These are phyloP conservation scores for Pygoscelis adeliae DNA, from an alignment of 2,113 vertebrate species.

Conservation along the genomic window DNA sequence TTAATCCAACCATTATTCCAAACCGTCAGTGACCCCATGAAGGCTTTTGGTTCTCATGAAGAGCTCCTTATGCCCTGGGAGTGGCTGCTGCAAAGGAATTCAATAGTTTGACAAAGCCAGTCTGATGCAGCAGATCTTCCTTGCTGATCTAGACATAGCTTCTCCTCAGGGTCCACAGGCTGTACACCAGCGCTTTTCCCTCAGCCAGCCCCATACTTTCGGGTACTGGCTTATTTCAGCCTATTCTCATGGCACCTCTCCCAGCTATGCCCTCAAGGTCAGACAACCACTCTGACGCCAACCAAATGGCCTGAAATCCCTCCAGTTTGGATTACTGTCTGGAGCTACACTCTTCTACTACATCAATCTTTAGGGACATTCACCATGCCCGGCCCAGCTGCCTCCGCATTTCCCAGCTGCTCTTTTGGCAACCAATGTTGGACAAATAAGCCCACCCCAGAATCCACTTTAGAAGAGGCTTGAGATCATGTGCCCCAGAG, in stretches of 20 bases:
- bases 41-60: not conserved
- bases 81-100: not conserved
- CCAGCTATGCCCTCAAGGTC: slow-evolving; percentile 23
- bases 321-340: slow-evolving; percentile 56
- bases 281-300: slow-evolving; percentile 19
- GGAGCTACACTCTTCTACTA: slow-evolving; percentile 46
- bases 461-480: slow-evolving; percentile 27
- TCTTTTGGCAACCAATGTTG: slow-evolving; percentile 45
- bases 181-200: not conserved
- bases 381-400: slow-evolving; percentile 3
- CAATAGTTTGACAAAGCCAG: not conserved
- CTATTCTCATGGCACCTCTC: slow-evolving; percentile 17
- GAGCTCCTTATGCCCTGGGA: not conserved
- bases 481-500: slow-evolving; percentile 31
- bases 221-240: not conserved
- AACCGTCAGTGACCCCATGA: not conserved
- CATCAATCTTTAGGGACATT: slow-evolving; percentile 56
- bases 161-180: not conserved
- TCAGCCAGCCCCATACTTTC: not conserved
- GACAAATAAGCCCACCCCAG: slow-evolving; percentile 50
- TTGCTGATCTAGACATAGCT: not conserved
- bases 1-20: not conserved
- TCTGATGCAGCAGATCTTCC: not conserved
- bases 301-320: slow-evolving; percentile 55
- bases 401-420: slow-evolving; percentile 59